Percentiles rank a stretch among this genome's conserved stretches.
Evolutionary conservation across 2,113 vertebrate species (phyloP).

Genomic region (Pseudorasbora parva): DNA sequence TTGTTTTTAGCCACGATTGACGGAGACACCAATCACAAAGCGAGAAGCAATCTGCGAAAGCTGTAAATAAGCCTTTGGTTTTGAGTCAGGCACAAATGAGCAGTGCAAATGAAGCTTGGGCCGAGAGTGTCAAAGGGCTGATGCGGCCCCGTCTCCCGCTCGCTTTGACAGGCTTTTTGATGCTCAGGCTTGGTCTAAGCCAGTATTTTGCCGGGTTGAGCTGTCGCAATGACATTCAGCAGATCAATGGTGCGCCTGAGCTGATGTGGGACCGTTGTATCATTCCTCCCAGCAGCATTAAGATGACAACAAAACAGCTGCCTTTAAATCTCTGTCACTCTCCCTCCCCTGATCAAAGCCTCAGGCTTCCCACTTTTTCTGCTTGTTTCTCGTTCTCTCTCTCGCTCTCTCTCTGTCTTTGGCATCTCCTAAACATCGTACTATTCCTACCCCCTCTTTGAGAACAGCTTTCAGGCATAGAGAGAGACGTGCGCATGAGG

Average conservation of each 20-base stretch:
- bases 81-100: slow-evolving; percentile 21
- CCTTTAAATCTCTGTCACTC: slow-evolving; percentile 54
- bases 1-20: slow-evolving; percentile 5
- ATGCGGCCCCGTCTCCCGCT: background rate
- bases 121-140: slow-evolving; percentile 5
- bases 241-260: slow-evolving; percentile 49
- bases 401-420: slow-evolving; percentile 29
- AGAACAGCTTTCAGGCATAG: slow-evolving; percentile 49
- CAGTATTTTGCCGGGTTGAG: slow-evolving; percentile 43
- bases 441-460: slow-evolving; percentile 45
- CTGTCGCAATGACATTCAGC: slow-evolving; percentile 40
- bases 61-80: slow-evolving; percentile 37
- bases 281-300: slow-evolving; percentile 33
- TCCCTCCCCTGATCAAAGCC: slow-evolving; percentile 56
- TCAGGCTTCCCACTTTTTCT: slow-evolving; percentile 32
- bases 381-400: background rate
- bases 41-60: background rate
- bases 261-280: slow-evolving; percentile 45
- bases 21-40: slow-evolving; percentile 31
- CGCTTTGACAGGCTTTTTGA: slow-evolving; percentile 20
- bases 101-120: slow-evolving; percentile 1
- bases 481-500: background rate
- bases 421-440: slow-evolving; percentile 53
- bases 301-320: slow-evolving; percentile 44
- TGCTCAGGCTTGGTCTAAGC: slow-evolving; percentile 30